Evolutionary conservation across 2,113 vertebrate genomes (phyloP).

Genomic region (Ceuthmochares aereus): DNA sequence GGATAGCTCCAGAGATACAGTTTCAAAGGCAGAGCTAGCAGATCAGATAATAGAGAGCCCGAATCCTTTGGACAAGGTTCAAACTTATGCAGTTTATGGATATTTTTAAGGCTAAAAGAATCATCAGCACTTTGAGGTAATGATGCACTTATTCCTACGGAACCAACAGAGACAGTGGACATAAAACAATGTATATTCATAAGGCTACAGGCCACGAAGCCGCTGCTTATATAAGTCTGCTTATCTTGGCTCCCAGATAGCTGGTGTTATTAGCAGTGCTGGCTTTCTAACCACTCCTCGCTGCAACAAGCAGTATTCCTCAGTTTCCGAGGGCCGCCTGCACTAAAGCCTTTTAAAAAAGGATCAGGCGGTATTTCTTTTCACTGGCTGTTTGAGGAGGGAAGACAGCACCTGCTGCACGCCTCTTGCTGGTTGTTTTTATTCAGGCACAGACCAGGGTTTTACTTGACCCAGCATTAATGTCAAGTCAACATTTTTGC

Average conservation of each 20-base stretch:
- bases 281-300: background rate
- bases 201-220: conserved; percentile 18
- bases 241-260: conserved; percentile 51
- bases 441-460: background rate
- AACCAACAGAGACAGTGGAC: conserved; percentile 28
- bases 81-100: conserved; percentile 67
- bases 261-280: background rate
- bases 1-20: conserved; percentile 71
- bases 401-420: conserved; percentile 60
- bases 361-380: conserved; percentile 11
- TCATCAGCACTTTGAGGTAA: conserved; percentile 56
- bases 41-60: conserved; percentile 69
- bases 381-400: background rate
- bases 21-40: conserved; percentile 74
- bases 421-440: conserved; percentile 18
- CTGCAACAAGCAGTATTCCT: conserved; percentile 19
- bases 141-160: conserved; percentile 68
- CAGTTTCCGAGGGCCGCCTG: conserved; percentile 28
- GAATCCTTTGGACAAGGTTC: conserved; percentile 76
- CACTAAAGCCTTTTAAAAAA: conserved; percentile 48
- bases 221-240: conserved; percentile 58
- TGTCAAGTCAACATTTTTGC: conserved; percentile 43
- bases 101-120: conserved; percentile 73
- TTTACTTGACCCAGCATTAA: conserved; percentile 43
- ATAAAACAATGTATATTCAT: conserved; percentile 60